Percentiles rank a stretch among this genome's conserved stretches.
Evolutionary conservation across 2,888 invertebrate species (phyloP).

Genomic region (Rugalucina vietnamica): DNA sequence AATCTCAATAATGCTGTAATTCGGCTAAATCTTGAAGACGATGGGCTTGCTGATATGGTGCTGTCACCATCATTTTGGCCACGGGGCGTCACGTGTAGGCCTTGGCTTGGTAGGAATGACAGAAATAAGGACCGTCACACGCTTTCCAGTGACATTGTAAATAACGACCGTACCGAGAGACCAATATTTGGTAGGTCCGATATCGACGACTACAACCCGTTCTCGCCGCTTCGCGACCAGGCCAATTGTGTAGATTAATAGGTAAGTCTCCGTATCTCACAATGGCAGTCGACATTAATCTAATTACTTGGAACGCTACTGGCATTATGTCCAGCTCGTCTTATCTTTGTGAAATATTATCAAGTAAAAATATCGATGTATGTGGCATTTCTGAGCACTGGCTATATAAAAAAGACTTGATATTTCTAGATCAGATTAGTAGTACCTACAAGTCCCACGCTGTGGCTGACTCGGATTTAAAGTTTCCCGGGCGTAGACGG

Average conservation of each 20-base stretch:
- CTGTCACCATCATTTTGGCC: neutral
- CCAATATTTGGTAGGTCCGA: too few relatives aligned
- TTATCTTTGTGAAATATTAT: neutral
- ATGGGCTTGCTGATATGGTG: neutral
- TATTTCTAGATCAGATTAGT: neutral
- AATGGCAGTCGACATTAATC: too few relatives aligned
- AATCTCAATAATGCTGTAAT: neutral
- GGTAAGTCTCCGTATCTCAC: too few relatives aligned
- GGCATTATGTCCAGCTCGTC: neutral
- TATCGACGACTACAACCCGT: too few relatives aligned
- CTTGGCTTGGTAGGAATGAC: too few relatives aligned
- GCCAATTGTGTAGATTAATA: too few relatives aligned
- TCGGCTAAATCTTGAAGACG: neutral
- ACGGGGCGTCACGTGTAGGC: neutral
- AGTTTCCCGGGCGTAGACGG: neutral
- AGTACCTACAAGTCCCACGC: neutral
- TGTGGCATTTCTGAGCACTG: neutral
- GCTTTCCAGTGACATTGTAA: too few relatives aligned
- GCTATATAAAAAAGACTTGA: neutral
- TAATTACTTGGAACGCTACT: neutral
- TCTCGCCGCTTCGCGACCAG: too few relatives aligned
- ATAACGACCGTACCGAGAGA: too few relatives aligned
- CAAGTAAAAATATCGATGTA: neutral
- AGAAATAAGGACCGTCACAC: too few relatives aligned
- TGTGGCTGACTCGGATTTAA: neutral